Evolutionary conservation across 2,797 vertebrate genomes (phyloP), one percentile per base, ranked within the genome.

Genomic region (Tapirus indicus): DNA sequence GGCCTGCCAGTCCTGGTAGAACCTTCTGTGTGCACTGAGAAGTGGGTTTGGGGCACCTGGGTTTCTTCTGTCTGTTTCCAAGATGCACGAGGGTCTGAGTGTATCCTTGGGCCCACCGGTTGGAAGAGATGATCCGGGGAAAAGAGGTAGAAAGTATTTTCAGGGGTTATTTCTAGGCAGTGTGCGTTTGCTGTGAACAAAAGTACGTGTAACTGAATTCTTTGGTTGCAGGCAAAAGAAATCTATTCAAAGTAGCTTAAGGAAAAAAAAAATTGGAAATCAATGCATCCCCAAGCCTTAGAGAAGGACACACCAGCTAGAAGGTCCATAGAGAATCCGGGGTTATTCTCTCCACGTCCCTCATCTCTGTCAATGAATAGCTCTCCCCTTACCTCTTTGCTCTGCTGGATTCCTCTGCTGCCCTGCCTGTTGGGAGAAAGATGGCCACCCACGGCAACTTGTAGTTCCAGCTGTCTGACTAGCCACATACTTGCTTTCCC

Each of bases 291-390:
- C 20, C 7, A n/a, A 32, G 6, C 41, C 32, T 54, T 72, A 6
- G 38, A 75, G 62, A 78, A 62, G 35, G 77, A 56, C 35, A 4
- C 27, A 18, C 1, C 1, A 25, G 17, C 52, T 10, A 4, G 44
- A 6, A 66, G 17, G 91, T 54, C 25, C 58, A 25, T 35, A 32
- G 58, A 14, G 41, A 18, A 18, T 4, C 18, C 49, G 23, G 49
- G 29, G 1, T 66, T 18, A 0, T 6, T 52, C n/a, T 47, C 2
- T 47, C 60, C 6, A 0, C 5, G 47, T 32, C 23, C 13, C 47
- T 91, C 60, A 7, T 8, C 21, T 20, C 32, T 27, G 56, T 21
- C 35, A 2, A n/a, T 4, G 25, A 23, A 6, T 5, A 9, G 54
- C 23, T 11, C 25, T 7, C 56, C 56, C 69, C 47, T 79, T 35